These are phyloP conservation scores for Neoaliturus tenellus DNA, from an alignment of 2,888 invertebrate genomes.

Conservation along the genomic window DNA sequence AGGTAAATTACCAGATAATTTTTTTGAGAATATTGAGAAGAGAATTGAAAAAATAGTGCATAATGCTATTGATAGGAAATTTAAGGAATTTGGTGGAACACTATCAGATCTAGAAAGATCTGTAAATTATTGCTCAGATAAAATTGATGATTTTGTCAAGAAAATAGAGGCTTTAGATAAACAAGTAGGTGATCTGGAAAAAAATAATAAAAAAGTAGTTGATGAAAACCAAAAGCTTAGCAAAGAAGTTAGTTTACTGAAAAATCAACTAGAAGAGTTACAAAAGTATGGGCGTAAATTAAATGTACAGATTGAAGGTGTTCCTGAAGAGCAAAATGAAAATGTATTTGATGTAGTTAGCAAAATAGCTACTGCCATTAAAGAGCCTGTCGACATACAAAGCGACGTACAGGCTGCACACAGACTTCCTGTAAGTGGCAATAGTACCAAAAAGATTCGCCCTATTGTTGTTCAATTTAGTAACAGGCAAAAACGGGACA, in stretches of 20 bases:
- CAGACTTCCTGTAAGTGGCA: neutral
- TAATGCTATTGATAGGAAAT: neutral
- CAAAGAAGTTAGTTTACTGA: neutral
- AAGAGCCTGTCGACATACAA: too few species aligned
- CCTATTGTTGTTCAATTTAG: constrained; percentile 11
- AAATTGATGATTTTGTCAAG: neutral
- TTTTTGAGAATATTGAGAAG: neutral
- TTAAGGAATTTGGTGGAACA: neutral
- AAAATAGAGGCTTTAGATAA: neutral
- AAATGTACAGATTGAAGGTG: neutral
- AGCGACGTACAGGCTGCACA: neutral
- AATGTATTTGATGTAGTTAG: neutral
- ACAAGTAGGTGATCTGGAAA: neutral
- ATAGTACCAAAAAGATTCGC: neutral
- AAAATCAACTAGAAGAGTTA: neutral
- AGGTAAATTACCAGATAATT: neutral
- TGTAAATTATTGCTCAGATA: constrained; percentile 5
- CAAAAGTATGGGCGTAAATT: neutral
- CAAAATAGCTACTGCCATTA: neutral
- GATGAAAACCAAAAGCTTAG: neutral
- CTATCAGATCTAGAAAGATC: neutral
- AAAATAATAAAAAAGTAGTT: neutral
- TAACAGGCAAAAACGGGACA: constrained; percentile 9
- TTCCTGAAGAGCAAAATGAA: neutral
- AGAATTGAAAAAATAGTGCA: neutral